phyloP scores from a whole-genome alignment of 2,113 vertebrate species.

The Ursus arctos region DNA sequence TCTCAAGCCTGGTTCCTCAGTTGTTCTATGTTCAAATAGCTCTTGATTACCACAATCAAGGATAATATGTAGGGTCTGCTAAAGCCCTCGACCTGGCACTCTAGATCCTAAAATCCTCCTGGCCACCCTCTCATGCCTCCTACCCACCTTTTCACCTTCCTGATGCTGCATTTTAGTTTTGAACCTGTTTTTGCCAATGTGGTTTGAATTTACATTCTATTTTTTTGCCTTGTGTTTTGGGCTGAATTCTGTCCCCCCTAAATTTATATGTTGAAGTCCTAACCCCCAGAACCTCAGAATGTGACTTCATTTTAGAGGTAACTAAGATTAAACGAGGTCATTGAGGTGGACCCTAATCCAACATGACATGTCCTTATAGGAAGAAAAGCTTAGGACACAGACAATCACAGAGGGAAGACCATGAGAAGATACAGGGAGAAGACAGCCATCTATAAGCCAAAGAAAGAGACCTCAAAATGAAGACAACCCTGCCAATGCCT shows the following conservation, averaged over 20 bases:
- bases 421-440: background rate
- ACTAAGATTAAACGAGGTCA: background rate
- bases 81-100: background rate
- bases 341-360: background rate
- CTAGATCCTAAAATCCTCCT: background rate
- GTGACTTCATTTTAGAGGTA: background rate
- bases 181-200: background rate
- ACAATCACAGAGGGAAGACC: background rate
- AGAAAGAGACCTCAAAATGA: background rate
- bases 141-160: background rate
- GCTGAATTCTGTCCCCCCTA: background rate
- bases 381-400: background rate
- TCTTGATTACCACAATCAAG: background rate
- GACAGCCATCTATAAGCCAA: background rate
- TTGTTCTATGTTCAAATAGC: background rate
- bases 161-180: background rate
- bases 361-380: background rate
- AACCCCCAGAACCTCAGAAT: background rate
- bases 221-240: background rate
- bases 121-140: background rate
- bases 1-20: background rate
- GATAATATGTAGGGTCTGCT: background rate
- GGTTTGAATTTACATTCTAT: background rate
- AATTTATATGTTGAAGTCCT: background rate
- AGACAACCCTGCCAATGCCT: background rate